Percentiles rank a stretch among this genome's conserved stretches.
These are phyloP conservation scores for Actenoides lindsayi DNA, from an alignment of 2,113 vertebrate genomes.

Conservation along the genomic window DNA sequence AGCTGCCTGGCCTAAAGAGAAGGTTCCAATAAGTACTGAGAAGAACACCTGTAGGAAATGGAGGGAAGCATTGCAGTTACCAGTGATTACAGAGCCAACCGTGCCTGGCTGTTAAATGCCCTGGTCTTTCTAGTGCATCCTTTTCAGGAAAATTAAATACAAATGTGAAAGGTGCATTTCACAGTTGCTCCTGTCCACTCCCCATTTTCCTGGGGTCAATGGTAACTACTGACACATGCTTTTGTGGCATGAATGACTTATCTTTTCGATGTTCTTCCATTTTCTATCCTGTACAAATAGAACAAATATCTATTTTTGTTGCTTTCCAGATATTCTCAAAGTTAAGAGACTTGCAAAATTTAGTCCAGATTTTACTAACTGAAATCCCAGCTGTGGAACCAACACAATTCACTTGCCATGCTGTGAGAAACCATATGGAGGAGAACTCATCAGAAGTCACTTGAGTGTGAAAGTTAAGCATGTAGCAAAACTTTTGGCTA, in stretches of 20 bases:
- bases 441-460: neutral
- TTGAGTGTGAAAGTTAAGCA: neutral
- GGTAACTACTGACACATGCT: neutral
- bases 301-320: neutral
- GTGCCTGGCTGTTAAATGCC: neutral
- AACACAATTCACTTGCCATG: neutral
- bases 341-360: neutral
- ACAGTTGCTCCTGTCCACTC: neutral
- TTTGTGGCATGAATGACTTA: neutral
- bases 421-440: neutral
- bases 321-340: neutral
- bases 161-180: neutral
- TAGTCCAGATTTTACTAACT: neutral
- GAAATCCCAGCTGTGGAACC: neutral
- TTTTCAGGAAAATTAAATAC: neutral
- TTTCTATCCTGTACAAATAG: neutral
- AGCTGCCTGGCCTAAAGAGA: conserved; percentile 78
- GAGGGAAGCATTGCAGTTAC: neutral
- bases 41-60: conserved; percentile 77
- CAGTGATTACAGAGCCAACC: neutral
- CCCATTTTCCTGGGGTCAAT: neutral
- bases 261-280: neutral
- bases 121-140: neutral
- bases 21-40: conserved; percentile 75
- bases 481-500: neutral